Base-by-base conservation (phyloP, 2,113 vertebrate genomes). In the Octodon degus region DNA sequence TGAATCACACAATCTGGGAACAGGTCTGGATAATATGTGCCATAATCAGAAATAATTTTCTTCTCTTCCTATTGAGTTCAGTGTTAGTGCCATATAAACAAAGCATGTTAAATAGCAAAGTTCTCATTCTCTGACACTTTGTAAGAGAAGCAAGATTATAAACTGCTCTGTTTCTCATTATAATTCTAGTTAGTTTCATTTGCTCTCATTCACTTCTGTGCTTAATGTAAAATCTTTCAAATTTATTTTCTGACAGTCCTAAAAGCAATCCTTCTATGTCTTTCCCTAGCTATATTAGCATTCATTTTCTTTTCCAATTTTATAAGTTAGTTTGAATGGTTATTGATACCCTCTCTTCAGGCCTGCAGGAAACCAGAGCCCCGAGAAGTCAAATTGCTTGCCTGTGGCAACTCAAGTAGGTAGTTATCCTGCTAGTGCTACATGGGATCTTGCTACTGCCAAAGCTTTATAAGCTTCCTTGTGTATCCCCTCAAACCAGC, bases 221-320 rank as follows among this genome's bases (percentile, higher is more conserved):
- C 67, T 96, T 95, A 60, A 96, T 82, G n/a, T 81, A 63, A 85
- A 93, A 96, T 58, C 13, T 83, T 95, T 89, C 22, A 34, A 90
- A 47, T 79, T 91, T 95, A 76, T 55, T 85, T 96, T 93, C 77
- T 94, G 37, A 72, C 19, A 55, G 13, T 86, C 11, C 68, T 91
- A 53, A 86, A 89, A 70, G 34, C 30, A 76, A 86, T 72, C 58
- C 58, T 90, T 88, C 47, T 95, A 22, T 76, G n/a, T 50, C 40
- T 90, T 95, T 94, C 87, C 79, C 47, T 77, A 74, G 5, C 37
- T 25, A 43, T 62, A 40, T 81, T 91, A 62, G 50, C 20, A 17
- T 87, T 94, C 27, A 86, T 65, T 93, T 96, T 86, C 53, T 34
- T 94, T 86, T 80, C 53, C 84, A 47, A 40, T 93, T 88, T 86